Evolutionary conservation across 2,113 vertebrate genomes (phyloP), one percentile per base, ranked within the genome.

Genomic region (Harpagus bidentatus): DNA sequence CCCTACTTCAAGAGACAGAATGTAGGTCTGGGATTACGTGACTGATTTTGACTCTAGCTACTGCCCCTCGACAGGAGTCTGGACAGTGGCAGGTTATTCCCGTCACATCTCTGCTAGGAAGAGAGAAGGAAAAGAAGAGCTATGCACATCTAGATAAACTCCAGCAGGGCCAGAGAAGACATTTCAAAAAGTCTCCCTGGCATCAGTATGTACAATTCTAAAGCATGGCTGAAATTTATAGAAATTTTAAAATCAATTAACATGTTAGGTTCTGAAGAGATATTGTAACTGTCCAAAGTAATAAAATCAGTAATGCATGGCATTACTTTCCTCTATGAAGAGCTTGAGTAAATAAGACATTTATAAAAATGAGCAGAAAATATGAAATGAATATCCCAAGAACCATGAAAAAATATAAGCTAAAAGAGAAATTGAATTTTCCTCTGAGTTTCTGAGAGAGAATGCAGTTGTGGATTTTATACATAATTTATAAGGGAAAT

Each of bases 401-500:
- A 98, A 98, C 96, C 97, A 98, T 96, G 96, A 98, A 97, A 88
- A 95, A 89, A 85, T 95, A 97, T 97, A 98, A 98, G 93, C 94
- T 95, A 97, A 93, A 87, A 97, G 90, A 97, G 97, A 98, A 98
- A 98, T 98, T 98, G 98, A 98, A 98, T 98, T 98, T 98, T 97
- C 97, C 89, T 97, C 96, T 86, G 96, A 97, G 94, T 96, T 97
- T 96, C 95, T 96, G 85, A 93, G 91, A 97, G 74, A 97, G 97
- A 97, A 95, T 15, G 95, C 78, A 69, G 72, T 94, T 97, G 95
- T 96, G 91, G 62, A 97, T 97, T 98, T 98, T 98, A 98, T 98
- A 98, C 98, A 98, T 98, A 98, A 98, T 98, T 98, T 98, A 98
- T 98, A 98, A 98, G 98, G 82, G 93, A 98, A 98, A 98, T 98